Conservation (phyloP, 2,888 invertebrate genomes). For the Drosophila hawaiiensis region DNA sequence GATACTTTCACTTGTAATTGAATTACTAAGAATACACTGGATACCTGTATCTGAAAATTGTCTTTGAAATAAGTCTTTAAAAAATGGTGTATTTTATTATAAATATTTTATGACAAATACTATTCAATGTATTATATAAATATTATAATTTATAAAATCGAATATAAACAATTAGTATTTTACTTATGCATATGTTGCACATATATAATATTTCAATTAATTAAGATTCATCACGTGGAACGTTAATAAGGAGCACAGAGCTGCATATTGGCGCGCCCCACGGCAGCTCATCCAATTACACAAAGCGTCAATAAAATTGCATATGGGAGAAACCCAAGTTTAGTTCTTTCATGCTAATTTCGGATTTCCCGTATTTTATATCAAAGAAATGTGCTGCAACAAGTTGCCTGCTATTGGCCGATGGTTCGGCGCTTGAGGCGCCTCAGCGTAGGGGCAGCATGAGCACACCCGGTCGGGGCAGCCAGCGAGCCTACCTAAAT, state of each 20-base stretch:
- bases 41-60: neutral
- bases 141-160: neutral
- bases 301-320: constrained; percentile 56
- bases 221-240: neutral
- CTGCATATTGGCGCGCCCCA: constrained; percentile 40
- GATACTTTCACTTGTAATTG: neutral
- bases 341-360: constrained; percentile 67
- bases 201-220: neutral
- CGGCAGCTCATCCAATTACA: constrained; percentile 7
- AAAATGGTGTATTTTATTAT: neutral
- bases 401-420: constrained; percentile 55
- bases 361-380: constrained; percentile 76
- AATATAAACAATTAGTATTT: neutral
- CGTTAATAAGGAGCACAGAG: neutral
- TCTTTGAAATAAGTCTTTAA: constrained; percentile 1
- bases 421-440: constrained; percentile 17
- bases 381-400: constrained; percentile 68
- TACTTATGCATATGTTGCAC: neutral
- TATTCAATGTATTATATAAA: neutral
- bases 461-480: constrained; percentile 29
- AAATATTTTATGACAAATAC: neutral
- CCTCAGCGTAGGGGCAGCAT: constrained; percentile 11
- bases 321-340: constrained; percentile 62
- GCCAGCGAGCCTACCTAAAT: constrained; percentile 67
- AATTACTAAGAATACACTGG: constrained; percentile 6